Evolutionary conservation across 92 coral and sea anemone genomes (phyloP).

Genomic region (Anthopleura xanthogrammica): DNA sequence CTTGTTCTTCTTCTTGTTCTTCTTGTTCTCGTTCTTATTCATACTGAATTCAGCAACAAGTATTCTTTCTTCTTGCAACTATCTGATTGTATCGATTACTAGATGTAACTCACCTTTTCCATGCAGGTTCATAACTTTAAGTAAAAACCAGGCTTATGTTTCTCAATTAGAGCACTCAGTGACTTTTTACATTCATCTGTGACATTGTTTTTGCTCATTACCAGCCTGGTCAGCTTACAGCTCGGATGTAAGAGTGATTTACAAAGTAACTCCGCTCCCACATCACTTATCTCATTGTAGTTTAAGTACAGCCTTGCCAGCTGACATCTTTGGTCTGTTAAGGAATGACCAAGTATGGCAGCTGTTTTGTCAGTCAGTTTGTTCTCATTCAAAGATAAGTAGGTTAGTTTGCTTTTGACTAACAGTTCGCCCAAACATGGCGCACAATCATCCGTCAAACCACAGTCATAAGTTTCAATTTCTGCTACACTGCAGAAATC

Average conservation of each 20-base stretch:
- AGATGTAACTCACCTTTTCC: background rate
- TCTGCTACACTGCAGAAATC: slow-evolving; percentile 22
- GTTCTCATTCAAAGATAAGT: slow-evolving; percentile 8
- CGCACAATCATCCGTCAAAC: slow-evolving; percentile 11
- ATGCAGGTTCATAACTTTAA: background rate
- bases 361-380: slow-evolving; percentile 13
- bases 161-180: background rate
- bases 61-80: no score
- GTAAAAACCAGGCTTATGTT: slow-evolving; percentile 17
- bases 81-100: no score
- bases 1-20: no score
- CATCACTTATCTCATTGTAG: slow-evolving; percentile 14
- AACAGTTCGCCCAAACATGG: background rate
- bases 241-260: background rate
- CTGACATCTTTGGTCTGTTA: slow-evolving; percentile 4
- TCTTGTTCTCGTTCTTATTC: no score
- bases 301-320: background rate
- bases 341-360: slow-evolving; percentile 7
- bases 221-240: background rate
- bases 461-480: background rate
- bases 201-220: background rate
- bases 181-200: slow-evolving; percentile 12
- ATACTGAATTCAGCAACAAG: no score
- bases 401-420: slow-evolving; percentile 11
- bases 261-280: slow-evolving; percentile 1